These are phyloP conservation scores for Conchocele bisecta DNA, from an alignment of 2,888 invertebrate genomes.

Conservation along the genomic window DNA sequence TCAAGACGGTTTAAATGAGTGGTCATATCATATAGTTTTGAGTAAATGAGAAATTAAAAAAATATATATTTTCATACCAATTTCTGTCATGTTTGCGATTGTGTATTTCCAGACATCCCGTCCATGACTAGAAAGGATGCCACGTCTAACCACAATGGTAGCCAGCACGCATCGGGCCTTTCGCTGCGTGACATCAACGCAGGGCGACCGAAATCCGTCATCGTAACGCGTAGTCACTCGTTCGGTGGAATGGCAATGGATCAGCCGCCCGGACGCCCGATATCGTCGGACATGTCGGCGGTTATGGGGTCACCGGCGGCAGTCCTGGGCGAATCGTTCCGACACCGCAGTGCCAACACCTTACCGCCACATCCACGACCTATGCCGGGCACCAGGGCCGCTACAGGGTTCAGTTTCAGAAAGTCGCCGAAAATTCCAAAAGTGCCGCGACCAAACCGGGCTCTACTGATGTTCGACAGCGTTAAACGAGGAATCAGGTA, in stretches of 20 bases:
- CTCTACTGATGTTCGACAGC: conserved; percentile 79
- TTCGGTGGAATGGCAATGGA: conserved; percentile 70
- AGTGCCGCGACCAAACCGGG: conserved; percentile 78
- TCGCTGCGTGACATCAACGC: conserved; percentile 35
- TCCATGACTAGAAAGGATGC: conserved; percentile 65
- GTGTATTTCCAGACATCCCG: conserved; percentile 52
- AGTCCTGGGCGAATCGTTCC: conserved; percentile 75
- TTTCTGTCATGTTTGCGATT: too few relatives aligned
- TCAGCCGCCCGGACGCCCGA: conserved; percentile 34
- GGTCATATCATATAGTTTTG: too few relatives aligned
- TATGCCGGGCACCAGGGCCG: conserved; percentile 51
- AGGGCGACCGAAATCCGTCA: conserved; percentile 51
- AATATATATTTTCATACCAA: too few relatives aligned
- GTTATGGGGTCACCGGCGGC: conserved; percentile 57
- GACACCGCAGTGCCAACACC: conserved; percentile 60
- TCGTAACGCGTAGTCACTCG: conserved; percentile 74
- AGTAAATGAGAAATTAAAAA: too few relatives aligned
- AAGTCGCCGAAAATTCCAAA: conserved; percentile 79
- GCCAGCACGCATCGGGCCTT: conserved; percentile 20
- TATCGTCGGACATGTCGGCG: too few relatives aligned
- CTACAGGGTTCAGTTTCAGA: conserved; percentile 63
- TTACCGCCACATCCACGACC: conserved; percentile 44
- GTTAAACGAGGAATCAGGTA: conserved; percentile 80
- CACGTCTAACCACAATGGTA: conserved; percentile 43
- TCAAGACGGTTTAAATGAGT: too few relatives aligned